phyloP scores from a whole-genome alignment of 2,797 vertebrate genomes.

The Sparidentex hasta region DNA sequence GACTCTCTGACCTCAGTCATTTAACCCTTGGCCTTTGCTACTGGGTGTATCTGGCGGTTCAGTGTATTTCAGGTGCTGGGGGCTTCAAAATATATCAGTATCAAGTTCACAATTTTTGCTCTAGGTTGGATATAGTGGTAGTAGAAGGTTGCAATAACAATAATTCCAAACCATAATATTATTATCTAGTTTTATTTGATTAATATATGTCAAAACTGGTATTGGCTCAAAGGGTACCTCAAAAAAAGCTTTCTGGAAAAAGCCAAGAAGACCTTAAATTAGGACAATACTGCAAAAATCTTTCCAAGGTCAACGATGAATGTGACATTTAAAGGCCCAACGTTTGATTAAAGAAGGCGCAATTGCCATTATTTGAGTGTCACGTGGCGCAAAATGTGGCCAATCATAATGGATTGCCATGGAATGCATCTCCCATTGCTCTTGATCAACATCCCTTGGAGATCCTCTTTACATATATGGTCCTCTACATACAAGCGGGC shows the following conservation, averaged over 20 bases:
- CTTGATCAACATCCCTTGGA: slow-evolving; percentile 11
- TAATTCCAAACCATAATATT: neutral
- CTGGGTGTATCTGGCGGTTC: slow-evolving; percentile 81
- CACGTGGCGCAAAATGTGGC: neutral
- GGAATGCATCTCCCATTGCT: slow-evolving; percentile 54
- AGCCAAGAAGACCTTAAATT: neutral
- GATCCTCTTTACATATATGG: slow-evolving; percentile 36
- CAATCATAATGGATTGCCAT: neutral
- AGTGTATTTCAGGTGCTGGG: slow-evolving; percentile 82
- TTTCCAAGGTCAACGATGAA: slow-evolving; percentile 18
- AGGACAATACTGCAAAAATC: neutral
- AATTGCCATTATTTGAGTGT: slow-evolving; percentile 4
- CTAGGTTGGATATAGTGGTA: neutral
- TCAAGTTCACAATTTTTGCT: neutral
- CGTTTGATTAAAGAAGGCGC: slow-evolving; percentile 8
- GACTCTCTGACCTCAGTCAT: slow-evolving; percentile 86
- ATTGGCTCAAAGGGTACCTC: neutral
- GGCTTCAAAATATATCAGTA: slow-evolving; percentile 68
- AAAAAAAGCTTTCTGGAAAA: neutral
- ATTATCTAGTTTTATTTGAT: neutral
- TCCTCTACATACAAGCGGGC: slow-evolving; percentile 50
- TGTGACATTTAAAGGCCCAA: slow-evolving; percentile 6
- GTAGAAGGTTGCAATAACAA: neutral
- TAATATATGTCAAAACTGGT: neutral
- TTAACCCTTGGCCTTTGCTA: slow-evolving; percentile 89